Base-by-base conservation (phyloP, 2,888 invertebrate species). In the Formica aserva region DNA sequence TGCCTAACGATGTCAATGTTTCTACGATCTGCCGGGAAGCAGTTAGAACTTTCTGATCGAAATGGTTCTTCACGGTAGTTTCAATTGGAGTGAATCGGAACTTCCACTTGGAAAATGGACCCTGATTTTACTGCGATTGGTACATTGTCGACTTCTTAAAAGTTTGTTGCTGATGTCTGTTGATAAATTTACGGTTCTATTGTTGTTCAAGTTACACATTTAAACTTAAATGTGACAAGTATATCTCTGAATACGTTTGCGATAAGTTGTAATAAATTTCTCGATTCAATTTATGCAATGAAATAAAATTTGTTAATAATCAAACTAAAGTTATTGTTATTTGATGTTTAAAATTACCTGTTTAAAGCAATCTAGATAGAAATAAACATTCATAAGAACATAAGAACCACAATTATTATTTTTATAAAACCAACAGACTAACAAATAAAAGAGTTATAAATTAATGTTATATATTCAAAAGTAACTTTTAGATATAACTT, bases 121-220 rank as follows among this genome's bases (percentile, higher is more conserved):
- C 74, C 60, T 80, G 84, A 87, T 88, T 84, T 71, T 78, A 87
- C 84, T 87, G 82, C 67, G 86, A 82, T 87, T 75, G 76, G 55
- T 80, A 41, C 78, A 80, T 85, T 83, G 86, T 83, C 72, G 87
- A 83, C 67, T 82, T 83, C 60, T 65, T 66, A 67, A 83, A 87
- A 88, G 83, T 77, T 88, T 29, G 85, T 87, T 86, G 85, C 82
- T 83, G 75, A 88, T 87, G 84, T 87, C 87, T 71, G 69, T 89
- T 41, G 82, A 85, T 84, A 83, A 71, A 83, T 86, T 80, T 76
- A 66, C 63, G 57, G n/a, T 69, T 69, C 57, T 60, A 22, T 45
- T 18, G n/a, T 15, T 26, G 45, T 35, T 41, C 41, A 32, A 71
- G n/a, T 80, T 80, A 45, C 8, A 48, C 45, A 60, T 26, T 2